phyloP scores from a whole-genome alignment of 2,113 vertebrate species.

The Cryptotis parvus region DNA sequence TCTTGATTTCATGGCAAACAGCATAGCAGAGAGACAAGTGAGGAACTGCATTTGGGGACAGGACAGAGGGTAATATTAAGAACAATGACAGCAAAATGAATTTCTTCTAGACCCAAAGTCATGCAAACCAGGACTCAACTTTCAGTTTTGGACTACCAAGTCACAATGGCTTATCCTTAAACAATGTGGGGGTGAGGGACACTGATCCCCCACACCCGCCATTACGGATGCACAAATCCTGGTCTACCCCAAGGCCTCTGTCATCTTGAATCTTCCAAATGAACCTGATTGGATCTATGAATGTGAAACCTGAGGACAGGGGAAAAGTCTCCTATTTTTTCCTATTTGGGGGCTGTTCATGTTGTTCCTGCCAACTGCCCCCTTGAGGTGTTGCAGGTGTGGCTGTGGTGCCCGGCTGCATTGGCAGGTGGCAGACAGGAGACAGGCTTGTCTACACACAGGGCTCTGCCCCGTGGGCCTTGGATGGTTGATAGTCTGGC shows the following conservation, averaged over 20 bases:
- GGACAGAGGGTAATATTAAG: too few species aligned
- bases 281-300: not conserved
- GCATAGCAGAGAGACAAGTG: not conserved
- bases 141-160: not conserved
- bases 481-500: too few species aligned
- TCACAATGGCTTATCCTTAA: not conserved
- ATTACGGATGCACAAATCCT: not conserved
- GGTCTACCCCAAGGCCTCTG: not conserved
- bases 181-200: not conserved
- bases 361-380: too few species aligned
- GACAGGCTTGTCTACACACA: too few species aligned
- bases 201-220: not conserved
- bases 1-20: not conserved
- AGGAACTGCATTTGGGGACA: too few species aligned
- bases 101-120: not conserved
- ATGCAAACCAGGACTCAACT: not conserved
- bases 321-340: not conserved
- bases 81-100: not conserved
- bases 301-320: not conserved
- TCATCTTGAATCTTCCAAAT: not conserved
- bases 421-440: too few species aligned
- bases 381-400: too few species aligned
- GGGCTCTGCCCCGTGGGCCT: too few species aligned
- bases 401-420: too few species aligned
- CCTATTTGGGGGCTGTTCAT: not conserved